Percentiles rank a stretch among this genome's conserved stretches.
Conservation (phyloP, 2,888 invertebrate species). For the Serrognathus titanus region DNA sequence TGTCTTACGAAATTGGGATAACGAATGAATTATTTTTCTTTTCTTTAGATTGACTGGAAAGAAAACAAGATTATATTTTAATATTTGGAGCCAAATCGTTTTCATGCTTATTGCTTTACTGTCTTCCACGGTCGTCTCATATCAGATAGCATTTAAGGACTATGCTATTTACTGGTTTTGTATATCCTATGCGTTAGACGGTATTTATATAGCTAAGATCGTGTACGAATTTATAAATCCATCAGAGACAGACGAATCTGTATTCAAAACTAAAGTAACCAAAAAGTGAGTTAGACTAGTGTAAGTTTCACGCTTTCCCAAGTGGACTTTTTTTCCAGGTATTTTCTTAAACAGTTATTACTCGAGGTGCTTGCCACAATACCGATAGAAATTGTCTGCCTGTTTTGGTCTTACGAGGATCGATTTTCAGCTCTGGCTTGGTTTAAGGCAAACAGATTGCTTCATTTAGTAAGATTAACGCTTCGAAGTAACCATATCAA, state of each 20-base stretch:
- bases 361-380: slow-evolving; percentile 19
- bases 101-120: slow-evolving; percentile 20
- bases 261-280: not conserved
- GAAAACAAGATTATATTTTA: too few relatives aligned
- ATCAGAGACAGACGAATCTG: not conserved
- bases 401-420: not conserved
- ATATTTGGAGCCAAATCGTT: not conserved
- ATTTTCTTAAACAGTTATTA: slow-evolving; percentile 14
- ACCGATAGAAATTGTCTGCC: slow-evolving; percentile 19
- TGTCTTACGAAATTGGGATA: too few relatives aligned
- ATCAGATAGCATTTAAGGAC: slow-evolving; percentile 22
- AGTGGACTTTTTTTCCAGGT: slow-evolving; percentile 9
- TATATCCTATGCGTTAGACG: slow-evolving; percentile 22
- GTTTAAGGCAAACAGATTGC: slow-evolving; percentile 18
- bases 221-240: slow-evolving; percentile 24
- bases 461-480: slow-evolving; percentile 18
- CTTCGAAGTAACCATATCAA: not conserved
- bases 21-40: too few relatives aligned
- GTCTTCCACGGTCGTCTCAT: slow-evolving; percentile 19
- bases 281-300: not conserved
- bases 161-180: slow-evolving; percentile 11
- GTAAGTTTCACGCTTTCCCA: not conserved
- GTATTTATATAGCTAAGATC: slow-evolving; percentile 23
- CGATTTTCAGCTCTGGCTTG: not conserved
- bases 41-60: too few relatives aligned